These are phyloP conservation scores for Thinocorus orbignyianus DNA, from an alignment of 2,113 vertebrate genomes.

Conservation along the genomic window DNA sequence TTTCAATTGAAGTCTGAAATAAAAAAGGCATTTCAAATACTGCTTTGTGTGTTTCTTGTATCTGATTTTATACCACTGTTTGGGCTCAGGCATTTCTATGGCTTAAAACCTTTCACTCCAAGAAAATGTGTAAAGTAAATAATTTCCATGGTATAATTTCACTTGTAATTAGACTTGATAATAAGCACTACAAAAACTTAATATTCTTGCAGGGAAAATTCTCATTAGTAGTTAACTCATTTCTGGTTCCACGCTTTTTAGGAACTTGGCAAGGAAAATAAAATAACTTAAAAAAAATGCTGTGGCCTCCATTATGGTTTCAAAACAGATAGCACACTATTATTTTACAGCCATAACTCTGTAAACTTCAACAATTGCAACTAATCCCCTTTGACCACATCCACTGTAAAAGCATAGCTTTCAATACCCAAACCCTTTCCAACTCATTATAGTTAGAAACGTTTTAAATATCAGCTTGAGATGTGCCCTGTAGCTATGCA, in stretches of 20 bases:
- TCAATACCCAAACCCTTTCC: conserved; percentile 46
- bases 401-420: conserved; percentile 34
- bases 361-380: conserved; percentile 36
- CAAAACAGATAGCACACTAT: conserved; percentile 13
- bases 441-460: conserved; percentile 45
- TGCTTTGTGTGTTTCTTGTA: too few species aligned
- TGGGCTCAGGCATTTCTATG: not conserved
- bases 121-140: not conserved
- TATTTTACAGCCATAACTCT: conserved; percentile 21
- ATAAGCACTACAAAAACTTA: not conserved
- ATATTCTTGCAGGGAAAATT: not conserved
- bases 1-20: not conserved
- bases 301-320: conserved; percentile 13
- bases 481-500: not conserved
- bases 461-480: conserved; percentile 40
- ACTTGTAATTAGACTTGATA: not conserved
- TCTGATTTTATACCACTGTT: not conserved
- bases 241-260: not conserved
- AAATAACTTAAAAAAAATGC: not conserved
- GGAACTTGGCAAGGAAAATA: conserved; percentile 6
- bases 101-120: not conserved
- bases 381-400: conserved; percentile 21
- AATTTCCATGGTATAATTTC: not conserved
- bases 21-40: not conserved
- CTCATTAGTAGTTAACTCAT: not conserved